Evolutionary conservation across 30 jellyfish, hydroid and myxozoan species (phyloP).

Genomic region (Sanderia malayensis): DNA sequence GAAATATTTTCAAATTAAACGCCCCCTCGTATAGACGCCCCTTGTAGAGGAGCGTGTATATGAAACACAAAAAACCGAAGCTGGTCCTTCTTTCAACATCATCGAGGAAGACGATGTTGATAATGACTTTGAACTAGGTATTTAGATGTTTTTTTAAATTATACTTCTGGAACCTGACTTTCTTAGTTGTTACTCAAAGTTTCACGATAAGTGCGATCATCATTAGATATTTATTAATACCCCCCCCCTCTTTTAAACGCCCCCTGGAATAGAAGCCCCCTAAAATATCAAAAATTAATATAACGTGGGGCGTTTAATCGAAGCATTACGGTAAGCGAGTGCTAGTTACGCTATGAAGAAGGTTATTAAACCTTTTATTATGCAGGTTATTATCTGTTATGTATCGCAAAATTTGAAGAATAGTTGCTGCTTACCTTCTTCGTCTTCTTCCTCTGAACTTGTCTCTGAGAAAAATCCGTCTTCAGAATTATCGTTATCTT

Average conservation of each 20-base stretch:
- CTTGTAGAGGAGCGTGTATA: slow-evolving; percentile 1
- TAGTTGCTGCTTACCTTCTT: not conserved
- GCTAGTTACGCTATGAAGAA: too few species aligned
- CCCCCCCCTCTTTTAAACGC: too few species aligned
- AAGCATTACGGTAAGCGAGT: too few species aligned
- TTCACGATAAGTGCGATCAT: not conserved
- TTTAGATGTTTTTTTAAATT: slow-evolving; percentile 21
- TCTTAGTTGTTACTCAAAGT: slow-evolving; percentile 4
- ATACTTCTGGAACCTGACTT: slow-evolving; percentile 17
- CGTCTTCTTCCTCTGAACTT: slow-evolving; percentile 53
- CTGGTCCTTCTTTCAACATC: too few species aligned
- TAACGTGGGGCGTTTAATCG: slow-evolving; percentile 31
- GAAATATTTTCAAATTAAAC: too few species aligned
- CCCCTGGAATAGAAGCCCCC: slow-evolving; percentile 26
- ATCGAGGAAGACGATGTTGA: slow-evolving; percentile 52
- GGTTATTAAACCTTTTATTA: too few species aligned
- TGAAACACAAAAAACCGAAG: too few species aligned
- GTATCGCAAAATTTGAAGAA: too few species aligned
- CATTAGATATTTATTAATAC: too few species aligned
- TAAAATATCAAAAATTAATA: slow-evolving; percentile 2
- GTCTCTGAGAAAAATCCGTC: slow-evolving; percentile 47
- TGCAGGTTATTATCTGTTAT: too few species aligned
- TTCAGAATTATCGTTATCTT: slow-evolving; percentile 32
- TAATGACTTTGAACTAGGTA: slow-evolving; percentile 51
- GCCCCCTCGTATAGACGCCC: slow-evolving; percentile 18